Evolutionary conservation across 37 sponge, comb jelly and placozoan species (phyloP), one percentile per base, ranked within the genome.

Genomic region (Haliclona indistincta): DNA sequence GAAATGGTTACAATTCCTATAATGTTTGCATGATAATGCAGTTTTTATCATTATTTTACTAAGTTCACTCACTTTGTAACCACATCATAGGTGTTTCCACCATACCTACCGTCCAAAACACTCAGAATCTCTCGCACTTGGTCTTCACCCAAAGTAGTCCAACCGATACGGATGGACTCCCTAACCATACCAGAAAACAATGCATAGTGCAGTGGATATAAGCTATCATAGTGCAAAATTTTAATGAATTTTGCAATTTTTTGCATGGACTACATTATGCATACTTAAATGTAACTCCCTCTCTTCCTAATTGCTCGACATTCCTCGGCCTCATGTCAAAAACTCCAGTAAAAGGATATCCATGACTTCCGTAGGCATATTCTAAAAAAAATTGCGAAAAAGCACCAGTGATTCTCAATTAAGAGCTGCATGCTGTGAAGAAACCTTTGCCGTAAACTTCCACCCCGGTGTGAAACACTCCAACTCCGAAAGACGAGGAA

Each of bases 1-100:
- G 32, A 84, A 84, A 54, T 84, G 84, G 47, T 84, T 84, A 62
- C 84, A 84, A 54, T 84, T 84, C 53, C 84, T 84, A 35, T 15
- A 49, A 1, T 71, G 38, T 5, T 54, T 44, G 49, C n/a, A 26
- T n/a, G 36, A 10, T 40, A 69, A 15, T 15, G 28, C 71, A 71
- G 33, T 1, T 4, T 3, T 49, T 72, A 20, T 6, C 3, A 15
- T 25, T 39, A 33, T 28, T 33, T 3, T 23, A 40, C 39, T 5
- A 8, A 56, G 37, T 2, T 11, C 10, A 43, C 68, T 43, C 29
- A 84, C 84, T 58, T 84, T 45, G 67, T 19, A 25, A 84, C 35
- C 3, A 84, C 38, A 52, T 75, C 63, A 63, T 84, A 84, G 30
- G 37, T 41, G 35, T 76, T 69, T 4, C 84, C 84, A 68, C 65